Evolutionary conservation across 1,140 invertebrate genomes (phyloP), one percentile per base, ranked within the genome.

Genomic region (Ostrea edulis): DNA sequence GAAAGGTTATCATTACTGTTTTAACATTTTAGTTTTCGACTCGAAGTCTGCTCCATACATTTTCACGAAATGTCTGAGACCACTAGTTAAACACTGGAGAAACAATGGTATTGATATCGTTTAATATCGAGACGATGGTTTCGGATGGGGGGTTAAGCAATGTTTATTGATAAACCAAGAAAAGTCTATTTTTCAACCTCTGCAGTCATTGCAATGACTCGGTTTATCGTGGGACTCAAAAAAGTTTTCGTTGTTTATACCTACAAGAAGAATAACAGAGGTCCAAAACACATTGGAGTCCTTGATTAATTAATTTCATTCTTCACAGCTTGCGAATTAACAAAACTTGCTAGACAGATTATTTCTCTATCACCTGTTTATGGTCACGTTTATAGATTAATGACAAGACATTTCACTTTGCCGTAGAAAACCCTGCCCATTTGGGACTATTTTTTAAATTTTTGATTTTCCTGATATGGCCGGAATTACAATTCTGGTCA

Each of bases 341-440:
- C 89, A 25, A 51, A 62, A 44, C 55, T 82, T 53, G 55, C 68
- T 29, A 86, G 86, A 22, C 85, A 88, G 84, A 77, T 86, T n/a
- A 88, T 90, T 58, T 90, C 85, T 17, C 86, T 87, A 82, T 35
- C 44, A n/a, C 86, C 89, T 25, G 87, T 90, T 14, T 62, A 88
- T 0, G 89, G 89, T 25, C 84, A 86, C 58, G 8, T 90, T 22
- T 51, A 20, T 9, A 54, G 85, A 20, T 44, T 90, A n/a, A 88
- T 84, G 87, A 88, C 89, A 25, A 58, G 87, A n/a, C 25, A 85
- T 77, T 22, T 86, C 77, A 44, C 35, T 44, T 44, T 2, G 35
- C 35, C 35, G 9, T 71, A 44, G 35, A 51, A 8, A 52, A 20
- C 11, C 29, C 8, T 20, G 0, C 5, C 5, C 35, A 71, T 20